These are phyloP conservation scores for Mesorhabditis sp. DNA, from an alignment of 2,888 invertebrate species.

Conservation along the genomic window DNA sequence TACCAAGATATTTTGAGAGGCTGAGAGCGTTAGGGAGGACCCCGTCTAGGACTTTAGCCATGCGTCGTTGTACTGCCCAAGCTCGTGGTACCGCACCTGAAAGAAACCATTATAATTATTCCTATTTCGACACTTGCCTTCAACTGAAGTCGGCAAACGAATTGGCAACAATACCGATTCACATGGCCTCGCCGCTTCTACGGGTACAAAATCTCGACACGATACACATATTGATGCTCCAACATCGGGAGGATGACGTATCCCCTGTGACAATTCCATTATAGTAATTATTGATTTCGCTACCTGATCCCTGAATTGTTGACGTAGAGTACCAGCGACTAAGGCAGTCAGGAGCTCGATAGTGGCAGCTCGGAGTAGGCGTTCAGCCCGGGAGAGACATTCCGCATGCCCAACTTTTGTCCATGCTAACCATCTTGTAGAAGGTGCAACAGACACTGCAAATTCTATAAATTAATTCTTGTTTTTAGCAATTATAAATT, in stretches of 20 bases:
- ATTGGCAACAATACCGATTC: slow-evolving; percentile 55
- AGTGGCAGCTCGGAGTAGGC: slow-evolving; percentile 24
- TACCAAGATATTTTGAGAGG: slow-evolving; percentile 12
- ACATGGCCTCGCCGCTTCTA: slow-evolving; percentile 15
- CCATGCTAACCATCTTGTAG: neutral
- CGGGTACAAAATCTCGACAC: slow-evolving; percentile 16
- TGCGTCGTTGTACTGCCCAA: slow-evolving; percentile 64
- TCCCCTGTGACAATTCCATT: slow-evolving; percentile 15
- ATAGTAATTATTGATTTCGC: neutral
- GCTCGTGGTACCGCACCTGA: slow-evolving; percentile 62
- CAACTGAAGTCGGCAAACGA: slow-evolving; percentile 64
- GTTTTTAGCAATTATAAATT: no score
- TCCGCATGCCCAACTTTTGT: slow-evolving; percentile 9
- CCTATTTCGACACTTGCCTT: slow-evolving; percentile 61
- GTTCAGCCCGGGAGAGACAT: slow-evolving; percentile 21
- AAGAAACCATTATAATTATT: neutral
- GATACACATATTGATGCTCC: slow-evolving; percentile 22
- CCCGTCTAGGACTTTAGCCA: slow-evolving; percentile 59
- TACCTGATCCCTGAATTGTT: slow-evolving; percentile 23
- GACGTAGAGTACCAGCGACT: slow-evolving; percentile 30
- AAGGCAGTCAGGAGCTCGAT: slow-evolving; percentile 27
- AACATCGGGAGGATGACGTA: slow-evolving; percentile 30
- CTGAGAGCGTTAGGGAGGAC: slow-evolving; percentile 11
- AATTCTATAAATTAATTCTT: neutral
- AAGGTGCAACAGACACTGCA: neutral